Base-by-base conservation (phyloP, 2,113 vertebrate species). In the Probosciger aterrimus region DNA sequence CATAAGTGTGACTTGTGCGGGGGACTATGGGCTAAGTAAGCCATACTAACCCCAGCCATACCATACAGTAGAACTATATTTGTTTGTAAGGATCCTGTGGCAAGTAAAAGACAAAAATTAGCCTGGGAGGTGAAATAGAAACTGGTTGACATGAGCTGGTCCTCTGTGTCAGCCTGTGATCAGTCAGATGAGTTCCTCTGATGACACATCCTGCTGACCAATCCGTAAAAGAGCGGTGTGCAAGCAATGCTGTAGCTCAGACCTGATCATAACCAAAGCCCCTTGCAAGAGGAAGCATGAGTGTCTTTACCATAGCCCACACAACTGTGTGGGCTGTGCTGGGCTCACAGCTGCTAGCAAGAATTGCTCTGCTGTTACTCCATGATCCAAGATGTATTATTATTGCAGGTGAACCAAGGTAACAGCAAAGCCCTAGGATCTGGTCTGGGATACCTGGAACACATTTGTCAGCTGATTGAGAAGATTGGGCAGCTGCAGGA, bases 401-500 rank as follows among this genome's bases (percentile, higher is more conserved):
- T 87, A 50, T 83, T 96, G 35, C 93, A 99, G 99, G 97, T 97
- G 25, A 98, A 98, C 64, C 98, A 98, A 81, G 94, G 93, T 22
- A 98, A 95, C 41, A 84, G 93, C 73, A 98, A 95, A 71, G 96
- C 88, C 28, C 93, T 98, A 35, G 97, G 98, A 43, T 98, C 98
- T 19, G 98, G 99, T 67, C 96, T 99, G 82, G 97, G 98, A 50
- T 99, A 99, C 84, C 96, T 99, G 95, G 98, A 98, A 92, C 98
- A 99, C 88, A 98, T 99, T 78, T 99, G 98, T 88, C 98, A 99
- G 44, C 98, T 99, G 52, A 98, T 99, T 13, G 98, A 99, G 96
- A 99, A 98, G 97, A 99, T 99, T 24, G 98, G 98, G 27, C 98
- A 98, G 82, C 98, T 99, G 30, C 99, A 99, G 96, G 98, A 99